Conservation (phyloP, 1,140 invertebrate genomes). For the Scaptomyza montana region DNA sequence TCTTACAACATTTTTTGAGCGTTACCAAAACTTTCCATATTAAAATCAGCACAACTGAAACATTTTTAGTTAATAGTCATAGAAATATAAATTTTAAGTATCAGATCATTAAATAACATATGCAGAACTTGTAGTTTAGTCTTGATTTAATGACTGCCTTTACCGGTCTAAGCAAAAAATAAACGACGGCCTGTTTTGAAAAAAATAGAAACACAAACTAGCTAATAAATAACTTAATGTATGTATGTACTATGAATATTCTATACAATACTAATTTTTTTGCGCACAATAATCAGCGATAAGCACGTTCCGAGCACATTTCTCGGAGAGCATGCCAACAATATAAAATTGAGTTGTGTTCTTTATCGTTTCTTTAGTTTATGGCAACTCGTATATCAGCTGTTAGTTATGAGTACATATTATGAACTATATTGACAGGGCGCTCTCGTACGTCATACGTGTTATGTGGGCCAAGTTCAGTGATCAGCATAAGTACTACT, state of each 20-base stretch:
- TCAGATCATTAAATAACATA: background rate
- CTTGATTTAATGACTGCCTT: slow-evolving; percentile 6
- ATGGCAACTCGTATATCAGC: slow-evolving; percentile 27
- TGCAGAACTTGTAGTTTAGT: background rate
- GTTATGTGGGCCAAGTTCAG: slow-evolving; percentile 49
- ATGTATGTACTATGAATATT: slow-evolving; percentile 46
- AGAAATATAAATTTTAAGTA: background rate
- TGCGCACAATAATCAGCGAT: slow-evolving; percentile 33
- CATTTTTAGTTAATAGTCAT: background rate
- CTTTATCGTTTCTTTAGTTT: background rate
- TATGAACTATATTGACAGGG: too few species aligned
- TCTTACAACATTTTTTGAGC: too few species aligned
- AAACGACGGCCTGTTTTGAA: slow-evolving; percentile 12
- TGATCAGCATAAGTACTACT: slow-evolving; percentile 7
- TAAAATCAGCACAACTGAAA: too few species aligned
- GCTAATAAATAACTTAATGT: slow-evolving; percentile 57
- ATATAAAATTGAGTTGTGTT: slow-evolving; percentile 10
- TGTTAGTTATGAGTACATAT: slow-evolving; percentile 26
- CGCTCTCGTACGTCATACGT: background rate
- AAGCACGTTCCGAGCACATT: slow-evolving; percentile 58
- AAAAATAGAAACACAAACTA: background rate
- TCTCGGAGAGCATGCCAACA: slow-evolving; percentile 10
- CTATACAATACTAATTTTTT: slow-evolving; percentile 27
- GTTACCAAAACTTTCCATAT: too few species aligned
- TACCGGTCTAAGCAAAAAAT: slow-evolving; percentile 16